These are phyloP conservation scores for Nilaparvata lugens DNA, from an alignment of 1,140 invertebrate species.

Conservation along the genomic window DNA sequence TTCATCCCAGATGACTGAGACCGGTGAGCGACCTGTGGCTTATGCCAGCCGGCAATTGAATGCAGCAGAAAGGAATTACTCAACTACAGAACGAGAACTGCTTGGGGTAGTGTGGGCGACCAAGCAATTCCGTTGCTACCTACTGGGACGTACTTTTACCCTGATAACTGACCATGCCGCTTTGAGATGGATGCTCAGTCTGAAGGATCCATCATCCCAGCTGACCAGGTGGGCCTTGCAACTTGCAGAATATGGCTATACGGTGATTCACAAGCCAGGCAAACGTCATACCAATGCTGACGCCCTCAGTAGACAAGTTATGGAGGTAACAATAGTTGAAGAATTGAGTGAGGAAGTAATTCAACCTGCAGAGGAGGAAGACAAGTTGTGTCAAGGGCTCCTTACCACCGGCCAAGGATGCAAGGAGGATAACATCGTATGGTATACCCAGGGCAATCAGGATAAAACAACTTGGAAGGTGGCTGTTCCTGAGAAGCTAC, in stretches of 20 bases:
- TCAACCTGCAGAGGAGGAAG: too few species aligned
- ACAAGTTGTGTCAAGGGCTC: too few species aligned
- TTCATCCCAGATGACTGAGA: conserved; percentile 29
- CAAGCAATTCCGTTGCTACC: conserved; percentile 38
- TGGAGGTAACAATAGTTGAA: too few species aligned
- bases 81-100: conserved; percentile 34
- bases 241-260: conserved; percentile 39
- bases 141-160: conserved; percentile 38
- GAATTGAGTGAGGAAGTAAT: too few species aligned
- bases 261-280: conserved; percentile 37
- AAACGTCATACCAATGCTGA: conserved; percentile 30
- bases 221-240: conserved; percentile 40
- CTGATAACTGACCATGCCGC: conserved; percentile 43
- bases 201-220: conserved; percentile 38
- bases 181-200: conserved; percentile 32
- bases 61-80: conserved; percentile 36
- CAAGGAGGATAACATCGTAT: too few species aligned
- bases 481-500: too few species aligned
- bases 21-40: conserved; percentile 31
- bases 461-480: too few species aligned
- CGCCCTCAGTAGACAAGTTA: background rate
- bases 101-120: conserved; percentile 36
- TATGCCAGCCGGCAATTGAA: conserved; percentile 36
- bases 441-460: too few species aligned
- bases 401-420: too few species aligned